These are phyloP conservation scores for Drosophila ustulata DNA, from an alignment of 2,888 invertebrate genomes.

Conservation along the genomic window DNA sequence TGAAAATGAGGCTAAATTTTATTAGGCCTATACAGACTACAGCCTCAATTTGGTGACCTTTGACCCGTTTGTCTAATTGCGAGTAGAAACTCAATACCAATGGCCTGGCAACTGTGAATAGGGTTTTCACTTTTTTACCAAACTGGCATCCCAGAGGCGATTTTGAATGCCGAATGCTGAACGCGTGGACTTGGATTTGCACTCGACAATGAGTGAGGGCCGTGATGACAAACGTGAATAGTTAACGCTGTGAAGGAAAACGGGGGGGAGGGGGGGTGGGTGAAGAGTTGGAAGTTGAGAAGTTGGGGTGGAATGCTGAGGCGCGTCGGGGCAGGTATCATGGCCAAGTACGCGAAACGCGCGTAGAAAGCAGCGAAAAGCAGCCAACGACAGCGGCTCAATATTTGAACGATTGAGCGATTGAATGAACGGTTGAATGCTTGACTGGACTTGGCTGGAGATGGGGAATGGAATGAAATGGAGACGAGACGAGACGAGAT, in stretches of 20 bases:
- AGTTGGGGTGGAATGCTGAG: neutral
- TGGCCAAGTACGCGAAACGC: constrained; percentile 35
- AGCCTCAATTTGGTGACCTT: constrained; percentile 12
- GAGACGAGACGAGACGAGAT: constrained; percentile 23
- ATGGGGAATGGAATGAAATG: neutral
- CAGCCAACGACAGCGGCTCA: constrained; percentile 11
- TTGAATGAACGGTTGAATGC: constrained; percentile 42
- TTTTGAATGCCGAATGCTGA: neutral
- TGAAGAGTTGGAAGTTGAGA: neutral
- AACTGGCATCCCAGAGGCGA: constrained; percentile 14
- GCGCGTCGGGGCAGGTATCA: neutral
- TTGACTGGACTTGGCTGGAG: constrained; percentile 28
- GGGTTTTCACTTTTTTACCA: constrained; percentile 65
- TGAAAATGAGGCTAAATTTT: neutral
- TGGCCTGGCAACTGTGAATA: constrained; percentile 19
- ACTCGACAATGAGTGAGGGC: constrained; percentile 24
- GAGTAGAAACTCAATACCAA: constrained; percentile 51
- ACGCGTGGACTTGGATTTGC: constrained; percentile 12
- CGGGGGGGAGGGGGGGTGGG: neutral
- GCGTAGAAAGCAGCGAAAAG: constrained; percentile 44
- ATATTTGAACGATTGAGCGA: constrained; percentile 48
- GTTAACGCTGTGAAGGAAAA: neutral
- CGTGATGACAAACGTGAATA: constrained; percentile 23
- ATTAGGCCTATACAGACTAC: neutral
- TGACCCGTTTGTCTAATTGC: constrained; percentile 27